Conservation (phyloP, 1,140 invertebrate genomes). For the Tachypleus tridentatus region DNA sequence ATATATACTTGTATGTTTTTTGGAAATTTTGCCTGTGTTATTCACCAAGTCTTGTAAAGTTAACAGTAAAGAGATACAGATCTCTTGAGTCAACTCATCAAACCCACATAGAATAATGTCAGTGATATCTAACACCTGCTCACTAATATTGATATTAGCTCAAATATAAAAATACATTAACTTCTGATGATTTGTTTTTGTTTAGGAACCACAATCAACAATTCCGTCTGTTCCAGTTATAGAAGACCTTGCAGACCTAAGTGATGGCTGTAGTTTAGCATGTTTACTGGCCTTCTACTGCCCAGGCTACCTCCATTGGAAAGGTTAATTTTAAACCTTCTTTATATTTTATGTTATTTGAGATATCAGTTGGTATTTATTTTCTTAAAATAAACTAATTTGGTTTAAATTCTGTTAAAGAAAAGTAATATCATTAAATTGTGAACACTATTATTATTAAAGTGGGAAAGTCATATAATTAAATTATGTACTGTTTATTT, state of each 20-base stretch:
- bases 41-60: neutral
- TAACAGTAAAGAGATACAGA: neutral
- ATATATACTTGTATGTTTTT: too few relatives aligned
- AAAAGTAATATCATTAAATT: too few relatives aligned
- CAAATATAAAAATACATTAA: neutral
- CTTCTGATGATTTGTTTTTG: neutral
- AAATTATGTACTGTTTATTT: too few relatives aligned
- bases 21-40: too few relatives aligned
- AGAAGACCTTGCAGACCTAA: slow-evolving; percentile 59
- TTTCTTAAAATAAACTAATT: too few relatives aligned
- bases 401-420: too few relatives aligned
- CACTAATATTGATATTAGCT: neutral
- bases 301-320: slow-evolving; percentile 68
- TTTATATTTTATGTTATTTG: too few relatives aligned
- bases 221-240: slow-evolving; percentile 25
- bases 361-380: too few relatives aligned
- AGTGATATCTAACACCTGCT: neutral
- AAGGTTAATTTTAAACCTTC: slow-evolving; percentile 27
- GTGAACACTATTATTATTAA: too few relatives aligned
- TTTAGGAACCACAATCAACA: neutral
- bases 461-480: too few relatives aligned
- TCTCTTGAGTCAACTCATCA: neutral
- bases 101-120: neutral
- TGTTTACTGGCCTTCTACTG: slow-evolving; percentile 88
- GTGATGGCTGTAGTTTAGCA: slow-evolving; percentile 82